phyloP scores from a whole-genome alignment of 2,797 vertebrate species.

The Uromys caudimaculatus region DNA sequence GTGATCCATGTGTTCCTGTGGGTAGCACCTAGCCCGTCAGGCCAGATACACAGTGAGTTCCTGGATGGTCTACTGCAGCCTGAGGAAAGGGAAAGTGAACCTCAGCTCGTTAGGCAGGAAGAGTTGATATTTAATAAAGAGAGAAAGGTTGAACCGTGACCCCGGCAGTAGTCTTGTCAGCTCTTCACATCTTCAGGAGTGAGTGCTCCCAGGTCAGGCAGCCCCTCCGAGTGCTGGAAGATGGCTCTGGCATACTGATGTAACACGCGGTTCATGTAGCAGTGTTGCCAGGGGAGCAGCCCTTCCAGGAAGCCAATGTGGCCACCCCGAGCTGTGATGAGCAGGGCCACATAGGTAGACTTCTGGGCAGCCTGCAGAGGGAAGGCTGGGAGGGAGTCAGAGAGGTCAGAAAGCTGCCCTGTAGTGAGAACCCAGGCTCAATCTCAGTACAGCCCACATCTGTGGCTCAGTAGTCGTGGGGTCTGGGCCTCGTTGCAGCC shows the following conservation, averaged over 20 bases:
- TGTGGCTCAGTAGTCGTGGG: not conserved
- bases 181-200: conserved; percentile 21
- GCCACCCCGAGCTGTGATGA: conserved; percentile 90
- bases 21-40: not conserved
- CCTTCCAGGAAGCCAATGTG: conserved; percentile 93
- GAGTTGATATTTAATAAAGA: conserved; percentile 80
- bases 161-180: conserved; percentile 53
- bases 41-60: not conserved
- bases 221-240: conserved; percentile 87
- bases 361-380: conserved; percentile 85
- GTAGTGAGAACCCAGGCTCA: not conserved
- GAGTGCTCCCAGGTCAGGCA: conserved; percentile 61
- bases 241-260: conserved; percentile 88
- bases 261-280: conserved; percentile 90
- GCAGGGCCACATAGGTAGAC: conserved; percentile 88
- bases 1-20: not conserved
- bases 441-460: not conserved
- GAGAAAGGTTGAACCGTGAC: conserved; percentile 49
- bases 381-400: conserved; percentile 85
- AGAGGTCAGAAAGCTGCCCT: conserved; percentile 2
- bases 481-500: not conserved
- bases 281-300: conserved; percentile 87
- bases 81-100: conserved; percentile 50
- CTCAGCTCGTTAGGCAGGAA: conserved; percentile 13
- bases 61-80: not conserved